Base-by-base conservation (phyloP, 2,888 invertebrate genomes). In the Hypena proboscidalis region DNA sequence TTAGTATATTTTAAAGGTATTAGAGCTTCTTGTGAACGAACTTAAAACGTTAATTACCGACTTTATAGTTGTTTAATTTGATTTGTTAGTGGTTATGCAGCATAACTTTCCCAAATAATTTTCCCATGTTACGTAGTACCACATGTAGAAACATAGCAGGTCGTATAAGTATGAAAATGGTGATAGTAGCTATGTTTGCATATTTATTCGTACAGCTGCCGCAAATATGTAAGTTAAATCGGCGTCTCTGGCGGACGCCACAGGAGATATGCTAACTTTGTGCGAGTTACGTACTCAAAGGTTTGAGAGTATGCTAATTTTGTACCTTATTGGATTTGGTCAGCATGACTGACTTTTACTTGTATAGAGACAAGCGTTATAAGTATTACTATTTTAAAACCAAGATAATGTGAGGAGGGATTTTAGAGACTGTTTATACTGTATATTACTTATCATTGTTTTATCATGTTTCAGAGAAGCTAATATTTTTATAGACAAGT, bases 251-350 rank as follows among this genome's bases (percentile, higher is more conserved):
- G 19, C 13, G 14, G 9, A 8, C 5, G 6, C 11, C 11, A 11
- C 15, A 30, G 22, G 17, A 10, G 14, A 23, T 30, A 37, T 29
- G 37, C 37, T 30, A 37, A 37, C 29, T 17, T 11, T 23, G 37
- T 17, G 23, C n/a, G 22, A 38, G 30, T 30, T 30, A 38, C n/a
- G 13, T 11, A 36, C 20, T 26, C 35, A 13, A 20, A 21, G 27
- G 27, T 36, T 29, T 27, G 27, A 20, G 20, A 29, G 21, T 27
- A 36, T 35, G 26, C 26, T 35, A 35, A 35, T 26, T 19, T 26
- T 20, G 13, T 7, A 6, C 20, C 11, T 17, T 17, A 17, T 17
- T 27, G 36, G 27, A 20, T 27, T 20, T 27, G 27, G 9, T 2
- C 20, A 21, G 27, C 21, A 14, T 27, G 14, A 36, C 27, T 21